Base-by-base conservation (phyloP, 2,888 invertebrate species). In the Nebria salina region DNA sequence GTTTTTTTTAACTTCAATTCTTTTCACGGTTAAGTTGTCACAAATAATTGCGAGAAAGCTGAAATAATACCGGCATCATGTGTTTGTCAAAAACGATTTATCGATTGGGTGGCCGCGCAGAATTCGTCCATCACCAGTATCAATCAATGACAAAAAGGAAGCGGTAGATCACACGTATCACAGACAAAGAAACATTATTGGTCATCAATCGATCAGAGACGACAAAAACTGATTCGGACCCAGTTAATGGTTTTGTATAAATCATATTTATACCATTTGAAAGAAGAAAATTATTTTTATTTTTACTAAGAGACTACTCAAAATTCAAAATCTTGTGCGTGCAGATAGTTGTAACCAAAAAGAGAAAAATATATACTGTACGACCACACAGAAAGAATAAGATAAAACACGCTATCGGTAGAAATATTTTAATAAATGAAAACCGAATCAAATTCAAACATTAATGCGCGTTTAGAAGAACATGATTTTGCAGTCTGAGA, bases 121-220 rank as follows among this genome's bases (percentile, higher is more conserved):
- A 77, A 77, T 77, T 77, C 77, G 75, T 64, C 34, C 75, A 75
- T 75, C 75, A 25, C 54, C 72, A 64, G 77, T 54, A 77, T 77
- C 77, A 77, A 77, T 77, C 77, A 77, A 72, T 77, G 77, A 70
- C 77, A 77, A 54, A 75, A 20, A n/a, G 42, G 42, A 4, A 15
- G 42, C 42, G 41, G 42, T 15, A n/a, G 20, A 73, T 73, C 73
- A 42, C 54, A 54, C 43, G 73, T 43, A 73, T 41, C 13, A 54
- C 54, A 54, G 54, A 54, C 54, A 54, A 54, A 54, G 54, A 54
- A 54, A 54, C 54, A 54, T 54, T 8, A 54, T 54, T 54, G 54
- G 54, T 11, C 13, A 54, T 54, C 54, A 54, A 54, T 54, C 13
- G 11, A 54, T 54, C 54, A 54, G 54, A 54, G 3, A 54, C 13